phyloP scores from a whole-genome alignment of 2,113 vertebrate genomes.

The Amphiprion percula region DNA sequence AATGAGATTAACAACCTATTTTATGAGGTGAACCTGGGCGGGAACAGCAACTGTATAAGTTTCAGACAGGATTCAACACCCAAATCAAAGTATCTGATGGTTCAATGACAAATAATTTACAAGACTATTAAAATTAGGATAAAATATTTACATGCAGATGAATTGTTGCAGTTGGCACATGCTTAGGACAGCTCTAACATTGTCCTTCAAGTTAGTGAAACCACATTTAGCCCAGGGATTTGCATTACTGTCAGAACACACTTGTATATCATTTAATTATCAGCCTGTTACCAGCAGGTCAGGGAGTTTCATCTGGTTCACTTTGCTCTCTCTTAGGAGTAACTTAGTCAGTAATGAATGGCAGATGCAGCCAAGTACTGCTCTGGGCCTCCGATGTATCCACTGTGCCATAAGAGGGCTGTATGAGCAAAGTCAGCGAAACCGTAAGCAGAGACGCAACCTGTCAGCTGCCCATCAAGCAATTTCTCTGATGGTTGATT shows the following conservation, averaged over 20 bases:
- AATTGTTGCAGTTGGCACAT: too few species aligned
- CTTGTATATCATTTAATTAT: slow-evolving; percentile 48
- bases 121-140: too few species aligned
- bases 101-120: too few species aligned
- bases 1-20: background rate
- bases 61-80: too few species aligned
- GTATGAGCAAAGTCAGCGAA: slow-evolving; percentile 42
- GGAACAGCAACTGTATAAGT: too few species aligned
- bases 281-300: slow-evolving; percentile 42
- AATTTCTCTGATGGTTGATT: slow-evolving; percentile 33
- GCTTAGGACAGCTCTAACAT: too few species aligned
- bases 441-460: slow-evolving; percentile 43
- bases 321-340: slow-evolving; percentile 33
- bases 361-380: slow-evolving; percentile 47
- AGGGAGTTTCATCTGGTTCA: slow-evolving; percentile 35
- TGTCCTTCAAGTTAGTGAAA: background rate
- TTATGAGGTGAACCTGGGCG: background rate
- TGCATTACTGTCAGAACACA: slow-evolving; percentile 18
- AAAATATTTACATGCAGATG: too few species aligned
- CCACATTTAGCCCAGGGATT: slow-evolving; percentile 1
- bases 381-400: slow-evolving; percentile 44
- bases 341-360: slow-evolving; percentile 60
- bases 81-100: too few species aligned
- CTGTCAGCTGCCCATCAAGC: slow-evolving; percentile 34
- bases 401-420: slow-evolving; percentile 3